These are phyloP conservation scores for Sphinx pinastri DNA, from an alignment of 2,888 invertebrate genomes.

Conservation along the genomic window DNA sequence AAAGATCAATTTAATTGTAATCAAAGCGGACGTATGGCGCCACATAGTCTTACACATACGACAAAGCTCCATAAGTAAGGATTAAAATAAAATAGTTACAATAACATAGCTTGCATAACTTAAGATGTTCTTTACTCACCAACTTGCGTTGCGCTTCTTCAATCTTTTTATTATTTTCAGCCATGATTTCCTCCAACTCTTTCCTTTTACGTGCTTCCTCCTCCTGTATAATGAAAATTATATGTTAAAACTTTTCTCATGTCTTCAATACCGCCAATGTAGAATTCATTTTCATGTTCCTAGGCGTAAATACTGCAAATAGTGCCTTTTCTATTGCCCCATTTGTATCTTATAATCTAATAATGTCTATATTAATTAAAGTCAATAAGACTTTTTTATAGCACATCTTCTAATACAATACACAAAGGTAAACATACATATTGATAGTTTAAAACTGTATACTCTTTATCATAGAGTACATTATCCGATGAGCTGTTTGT, in stretches of 20 bases:
- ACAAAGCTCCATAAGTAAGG: too few species aligned
- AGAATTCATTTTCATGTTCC: slow-evolving; percentile 20
- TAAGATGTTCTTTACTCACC: slow-evolving; percentile 84
- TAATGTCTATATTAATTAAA: neutral
- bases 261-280: slow-evolving; percentile 28
- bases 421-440: neutral
- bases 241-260: slow-evolving; percentile 63
- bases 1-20: too few species aligned
- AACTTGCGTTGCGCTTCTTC: slow-evolving; percentile 98
- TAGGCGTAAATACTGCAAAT: neutral
- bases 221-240: slow-evolving; percentile 91
- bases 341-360: neutral
- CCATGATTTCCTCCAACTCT: slow-evolving; percentile 97
- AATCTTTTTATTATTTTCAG: slow-evolving; percentile 98
- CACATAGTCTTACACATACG: too few species aligned
- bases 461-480: neutral
- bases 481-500: slow-evolving; percentile 10
- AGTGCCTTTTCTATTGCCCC: neutral
- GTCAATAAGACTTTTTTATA: neutral
- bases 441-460: neutral
- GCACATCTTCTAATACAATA: neutral
- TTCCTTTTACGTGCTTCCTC: slow-evolving; percentile 98
- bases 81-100: too few species aligned
- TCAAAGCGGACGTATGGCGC: too few species aligned
- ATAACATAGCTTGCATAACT: too few species aligned